Conservation (phyloP, 2,797 vertebrate species). For the Enteromius paludinosus region DNA sequence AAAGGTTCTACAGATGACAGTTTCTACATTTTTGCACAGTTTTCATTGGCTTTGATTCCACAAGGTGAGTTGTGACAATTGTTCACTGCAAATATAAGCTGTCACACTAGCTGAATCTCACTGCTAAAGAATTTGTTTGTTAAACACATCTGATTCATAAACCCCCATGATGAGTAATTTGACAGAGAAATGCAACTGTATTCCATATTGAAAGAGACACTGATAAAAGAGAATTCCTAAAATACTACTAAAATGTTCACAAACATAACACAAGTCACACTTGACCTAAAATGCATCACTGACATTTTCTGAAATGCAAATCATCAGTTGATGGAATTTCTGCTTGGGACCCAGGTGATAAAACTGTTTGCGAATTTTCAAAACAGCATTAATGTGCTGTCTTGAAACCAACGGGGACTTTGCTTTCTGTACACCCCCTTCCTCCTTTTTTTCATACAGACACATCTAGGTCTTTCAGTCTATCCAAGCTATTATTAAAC, state of each 20-base stretch:
- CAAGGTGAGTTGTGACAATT: conserved; percentile 12
- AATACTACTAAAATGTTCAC: background rate
- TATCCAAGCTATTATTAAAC: conserved; percentile 63
- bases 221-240: background rate
- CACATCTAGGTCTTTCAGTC: conserved; percentile 33
- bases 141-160: conserved; percentile 16
- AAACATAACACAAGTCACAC: conserved; percentile 29
- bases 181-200: conserved; percentile 48
- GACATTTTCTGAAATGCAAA: conserved; percentile 76
- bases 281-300: conserved; percentile 71
- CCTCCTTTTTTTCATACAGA: conserved; percentile 39
- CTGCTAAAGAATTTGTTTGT: conserved; percentile 19
- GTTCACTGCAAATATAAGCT: conserved; percentile 6
- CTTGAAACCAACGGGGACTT: conserved; percentile 13
- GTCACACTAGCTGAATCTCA: background rate
- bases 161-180: background rate
- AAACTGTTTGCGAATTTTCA: conserved; percentile 73
- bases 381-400: conserved; percentile 61
- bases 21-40: background rate
- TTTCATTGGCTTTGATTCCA: conserved; percentile 21
- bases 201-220: conserved; percentile 46
- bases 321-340: conserved; percentile 68
- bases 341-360: conserved; percentile 61
- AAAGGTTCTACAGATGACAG: conserved; percentile 15
- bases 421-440: conserved; percentile 8